Percentiles rank a stretch among this genome's conserved stretches.
Conservation (phyloP, 2,113 vertebrate genomes). For the Pteropus alecto region DNA sequence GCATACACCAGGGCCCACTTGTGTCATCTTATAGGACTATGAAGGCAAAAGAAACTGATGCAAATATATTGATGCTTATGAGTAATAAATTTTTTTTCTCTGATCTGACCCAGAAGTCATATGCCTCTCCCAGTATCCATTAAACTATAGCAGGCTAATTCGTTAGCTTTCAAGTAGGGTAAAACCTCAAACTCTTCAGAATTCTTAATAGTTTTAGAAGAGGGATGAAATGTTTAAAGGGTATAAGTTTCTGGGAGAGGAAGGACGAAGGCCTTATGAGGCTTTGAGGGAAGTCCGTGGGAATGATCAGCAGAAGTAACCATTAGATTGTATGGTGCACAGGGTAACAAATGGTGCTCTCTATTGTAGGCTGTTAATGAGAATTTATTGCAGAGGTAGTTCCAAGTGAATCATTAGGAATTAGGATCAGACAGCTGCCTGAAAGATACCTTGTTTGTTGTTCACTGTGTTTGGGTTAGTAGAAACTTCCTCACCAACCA, state of each 20-base stretch:
- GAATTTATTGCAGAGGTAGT: background rate
- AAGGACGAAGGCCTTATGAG: background rate
- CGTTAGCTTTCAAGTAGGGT: background rate
- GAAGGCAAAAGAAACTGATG: background rate
- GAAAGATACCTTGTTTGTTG: background rate
- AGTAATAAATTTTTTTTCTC: background rate
- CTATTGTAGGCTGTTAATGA: background rate
- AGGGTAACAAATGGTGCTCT: background rate
- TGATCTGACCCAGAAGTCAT: background rate
- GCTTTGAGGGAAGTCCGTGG: background rate
- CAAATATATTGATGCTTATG: background rate
- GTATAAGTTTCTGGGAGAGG: background rate
- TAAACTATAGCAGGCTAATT: background rate
- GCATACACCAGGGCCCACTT: background rate
- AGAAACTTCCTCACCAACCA: background rate
- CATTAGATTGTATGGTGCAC: background rate
- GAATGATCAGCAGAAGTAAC: too few species aligned
- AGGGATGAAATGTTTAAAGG: background rate
- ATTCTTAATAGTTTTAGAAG: background rate
- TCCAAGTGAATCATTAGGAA: background rate
- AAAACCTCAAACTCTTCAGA: background rate
- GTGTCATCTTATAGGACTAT: background rate
- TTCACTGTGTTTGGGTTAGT: too few species aligned
- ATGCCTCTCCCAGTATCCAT: background rate
- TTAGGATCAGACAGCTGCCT: background rate